These are phyloP conservation scores for Chaitophorus viminalis DNA, from an alignment of 2,888 invertebrate species.

Conservation along the genomic window DNA sequence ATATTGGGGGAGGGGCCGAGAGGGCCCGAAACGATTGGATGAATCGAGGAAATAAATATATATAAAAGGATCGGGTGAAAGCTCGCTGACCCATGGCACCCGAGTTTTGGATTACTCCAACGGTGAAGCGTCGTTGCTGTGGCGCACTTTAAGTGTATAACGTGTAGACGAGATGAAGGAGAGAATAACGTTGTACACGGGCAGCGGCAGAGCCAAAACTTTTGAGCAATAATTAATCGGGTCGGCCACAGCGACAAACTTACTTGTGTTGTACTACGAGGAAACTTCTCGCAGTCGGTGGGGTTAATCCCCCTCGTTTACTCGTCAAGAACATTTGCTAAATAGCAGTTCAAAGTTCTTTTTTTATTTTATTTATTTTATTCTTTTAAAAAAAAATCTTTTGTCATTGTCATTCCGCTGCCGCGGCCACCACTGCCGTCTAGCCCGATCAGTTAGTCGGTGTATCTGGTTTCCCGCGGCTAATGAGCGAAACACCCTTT, in stretches of 20 bases:
- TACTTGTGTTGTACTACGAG: not conserved
- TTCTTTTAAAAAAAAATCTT: slow-evolving; percentile 30
- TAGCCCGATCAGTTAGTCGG: not conserved
- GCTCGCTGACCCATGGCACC: slow-evolving; percentile 49
- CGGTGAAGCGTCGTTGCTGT: slow-evolving; percentile 4
- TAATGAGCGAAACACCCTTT: slow-evolving; percentile 58
- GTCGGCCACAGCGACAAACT: slow-evolving; percentile 47
- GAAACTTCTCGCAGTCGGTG: slow-evolving; percentile 31
- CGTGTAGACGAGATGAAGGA: not conserved
- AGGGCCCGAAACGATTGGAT: slow-evolving; percentile 5
- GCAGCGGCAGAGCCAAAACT: slow-evolving; percentile 36
- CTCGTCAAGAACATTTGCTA: slow-evolving; percentile 54
- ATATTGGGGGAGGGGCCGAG: too few relatives aligned
- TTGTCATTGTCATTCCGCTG: slow-evolving; percentile 43
- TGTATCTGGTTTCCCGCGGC: slow-evolving; percentile 47
- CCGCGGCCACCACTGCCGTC: not conserved
- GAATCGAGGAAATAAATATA: not conserved
- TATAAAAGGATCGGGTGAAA: slow-evolving; percentile 30
- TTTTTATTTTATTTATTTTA: slow-evolving; percentile 32
- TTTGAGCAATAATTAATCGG: slow-evolving; percentile 59
- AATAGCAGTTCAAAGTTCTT: slow-evolving; percentile 34
- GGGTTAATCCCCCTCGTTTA: slow-evolving; percentile 29
- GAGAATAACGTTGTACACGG: not conserved
- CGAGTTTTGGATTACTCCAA: slow-evolving; percentile 46
- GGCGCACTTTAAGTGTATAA: not conserved